phyloP scores from a whole-genome alignment of 2,113 vertebrate genomes.

The Rhipidura dahli region DNA sequence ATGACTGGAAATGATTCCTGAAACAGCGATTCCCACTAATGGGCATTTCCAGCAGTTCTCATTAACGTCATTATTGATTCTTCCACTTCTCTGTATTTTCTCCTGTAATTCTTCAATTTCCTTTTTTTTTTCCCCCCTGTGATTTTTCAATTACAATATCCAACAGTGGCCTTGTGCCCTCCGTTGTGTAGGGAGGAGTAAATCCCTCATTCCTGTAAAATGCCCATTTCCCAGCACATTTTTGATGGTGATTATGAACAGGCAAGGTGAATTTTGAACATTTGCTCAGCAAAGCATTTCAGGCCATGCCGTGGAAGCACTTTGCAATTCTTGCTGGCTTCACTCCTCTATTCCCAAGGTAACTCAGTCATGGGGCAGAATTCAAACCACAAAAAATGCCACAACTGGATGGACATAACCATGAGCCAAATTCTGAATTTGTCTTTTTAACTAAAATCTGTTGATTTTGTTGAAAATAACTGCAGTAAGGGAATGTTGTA shows the following conservation, averaged over 20 bases:
- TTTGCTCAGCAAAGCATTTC: not conserved
- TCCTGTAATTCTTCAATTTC: not conserved
- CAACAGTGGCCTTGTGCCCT: not conserved
- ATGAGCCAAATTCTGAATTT: rapidly evolving
- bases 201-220: not conserved
- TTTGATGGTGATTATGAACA: not conserved
- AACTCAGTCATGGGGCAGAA: not conserved
- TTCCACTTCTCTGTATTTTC: not conserved
- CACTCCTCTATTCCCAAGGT: not conserved
- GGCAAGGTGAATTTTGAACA: not conserved
- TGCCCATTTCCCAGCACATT: not conserved
- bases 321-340: not conserved
- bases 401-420: rapidly evolving
- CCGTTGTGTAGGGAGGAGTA: not conserved
- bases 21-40: not conserved
- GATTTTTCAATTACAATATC: not conserved
- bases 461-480: not conserved
- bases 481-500: not conserved
- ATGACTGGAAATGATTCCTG: not conserved
- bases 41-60: not conserved
- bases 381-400: not conserved
- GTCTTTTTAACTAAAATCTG: not conserved
- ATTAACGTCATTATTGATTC: not conserved
- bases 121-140: too few species aligned
- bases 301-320: not conserved